Base-by-base conservation (phyloP, 2,888 invertebrate genomes). In the Pristionchus fissidentatus region DNA sequence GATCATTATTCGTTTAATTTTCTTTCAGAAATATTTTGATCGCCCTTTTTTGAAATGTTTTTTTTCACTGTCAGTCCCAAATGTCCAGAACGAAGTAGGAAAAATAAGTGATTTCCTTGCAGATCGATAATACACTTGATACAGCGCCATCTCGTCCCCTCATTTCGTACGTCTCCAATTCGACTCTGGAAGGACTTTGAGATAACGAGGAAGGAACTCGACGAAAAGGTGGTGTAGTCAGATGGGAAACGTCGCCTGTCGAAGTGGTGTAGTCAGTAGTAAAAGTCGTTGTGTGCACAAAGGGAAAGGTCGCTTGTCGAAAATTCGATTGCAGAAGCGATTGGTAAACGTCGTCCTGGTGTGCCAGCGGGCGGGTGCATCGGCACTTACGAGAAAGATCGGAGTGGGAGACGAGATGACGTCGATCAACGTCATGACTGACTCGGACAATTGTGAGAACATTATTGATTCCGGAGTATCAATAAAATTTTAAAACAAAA, bases 121-220 rank as follows among this genome's bases (percentile, higher is more conserved):
- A 80, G 80, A 19, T 41, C 60, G 0, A 38, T 80, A 8, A 80
- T 80, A n/a, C 80, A 80, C 60, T 3, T 80, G 3, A 57, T 80
- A 26, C 57, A 80, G 43, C 80, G 80, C 1, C 60, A 43, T 29
- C 35, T 80, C 29, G 70, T 83, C 52, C 38, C 83, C 41, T 43
- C 32, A 60, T 80, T 80, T n/a, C 80, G 80, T 0, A n/a, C 15
- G 55, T 83, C 83, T 70, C 29, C 85, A 1, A 83, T 89, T 29
- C 73, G 86, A 60, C 41, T 88, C 3, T 84, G 85, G 55, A 85
- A 87, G 84, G 89, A 90, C 52, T 85, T 90, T 49, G 87, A 87
- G 66, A 70, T 87, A 13, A 78, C 88, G 32, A 86, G 84, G 80
- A 89, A 89, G 73, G 88, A 89, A 79, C 84, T 85, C 19, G 87